A percentile compares a stretch with the other conserved stretches of the same genome.
These are phyloP conservation scores for Zaprionus vittiger DNA, from an alignment of 1,140 invertebrate species.

Conservation along the genomic window DNA sequence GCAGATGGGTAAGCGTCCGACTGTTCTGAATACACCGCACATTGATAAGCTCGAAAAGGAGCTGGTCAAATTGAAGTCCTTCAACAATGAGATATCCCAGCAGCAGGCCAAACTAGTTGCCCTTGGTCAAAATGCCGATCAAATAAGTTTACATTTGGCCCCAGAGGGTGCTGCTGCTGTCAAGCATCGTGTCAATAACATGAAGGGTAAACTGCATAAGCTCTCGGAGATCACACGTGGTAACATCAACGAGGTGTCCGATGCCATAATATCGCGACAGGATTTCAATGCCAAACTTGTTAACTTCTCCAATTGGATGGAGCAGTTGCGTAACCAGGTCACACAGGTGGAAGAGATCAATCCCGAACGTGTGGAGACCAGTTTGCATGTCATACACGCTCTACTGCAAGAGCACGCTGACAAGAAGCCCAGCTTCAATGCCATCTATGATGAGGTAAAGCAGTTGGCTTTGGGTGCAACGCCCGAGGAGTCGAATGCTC, in stretches of 20 bases:
- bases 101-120: constrained; percentile 92
- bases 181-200: constrained; percentile 89
- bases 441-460: constrained; percentile 93
- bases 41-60: constrained; percentile 90
- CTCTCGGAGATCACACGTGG: constrained; percentile 90
- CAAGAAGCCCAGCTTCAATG: constrained; percentile 89
- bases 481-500: constrained; percentile 89
- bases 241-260: constrained; percentile 91
- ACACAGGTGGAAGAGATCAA: constrained; percentile 92
- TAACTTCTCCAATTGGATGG: constrained; percentile 94
- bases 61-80: constrained; percentile 89
- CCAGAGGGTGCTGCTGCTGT: constrained; percentile 90
- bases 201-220: constrained; percentile 89
- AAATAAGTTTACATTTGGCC: constrained; percentile 90
- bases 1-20: constrained; percentile 85
- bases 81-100: constrained; percentile 92
- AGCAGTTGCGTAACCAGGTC: constrained; percentile 89
- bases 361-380: constrained; percentile 91
- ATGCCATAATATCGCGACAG: constrained; percentile 91
- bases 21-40: constrained; percentile 88
- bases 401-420: constrained; percentile 92
- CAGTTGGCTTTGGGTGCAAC: constrained; percentile 89
- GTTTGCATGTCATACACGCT: constrained; percentile 91
- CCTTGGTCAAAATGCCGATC: constrained; percentile 91
- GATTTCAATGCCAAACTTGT: constrained; percentile 93